These are phyloP conservation scores for Muscidifurax raptorellus DNA, from an alignment of 1,140 invertebrate genomes.

Conservation along the genomic window DNA sequence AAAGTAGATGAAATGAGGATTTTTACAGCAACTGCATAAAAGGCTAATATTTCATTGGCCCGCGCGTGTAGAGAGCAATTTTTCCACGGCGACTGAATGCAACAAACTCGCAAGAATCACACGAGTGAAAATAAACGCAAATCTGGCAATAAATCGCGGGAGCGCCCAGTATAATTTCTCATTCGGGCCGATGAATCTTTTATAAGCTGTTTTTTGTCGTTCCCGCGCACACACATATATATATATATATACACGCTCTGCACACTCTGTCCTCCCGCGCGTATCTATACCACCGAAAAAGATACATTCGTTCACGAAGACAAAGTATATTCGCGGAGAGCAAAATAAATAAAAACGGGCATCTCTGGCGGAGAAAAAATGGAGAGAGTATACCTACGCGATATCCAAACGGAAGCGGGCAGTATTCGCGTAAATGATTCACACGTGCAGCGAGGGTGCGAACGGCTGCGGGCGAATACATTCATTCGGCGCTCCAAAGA, in stretches of 20 bases:
- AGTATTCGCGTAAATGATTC: conserved; percentile 56
- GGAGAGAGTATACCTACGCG: neutral
- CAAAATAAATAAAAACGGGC: conserved; percentile 16
- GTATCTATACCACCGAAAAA: neutral
- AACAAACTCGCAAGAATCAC: neutral
- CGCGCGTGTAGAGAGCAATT: neutral
- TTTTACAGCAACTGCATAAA: neutral
- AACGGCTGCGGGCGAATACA: conserved; percentile 55
- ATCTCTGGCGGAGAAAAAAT: neutral
- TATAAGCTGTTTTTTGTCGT: conserved; percentile 28
- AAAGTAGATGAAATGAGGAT: neutral
- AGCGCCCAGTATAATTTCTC: conserved; percentile 9
- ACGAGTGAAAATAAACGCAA: conserved; percentile 23
- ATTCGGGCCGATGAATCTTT: conserved; percentile 30
- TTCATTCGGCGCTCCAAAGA: conserved; percentile 50
- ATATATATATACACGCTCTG: neutral
- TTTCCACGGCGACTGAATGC: neutral
- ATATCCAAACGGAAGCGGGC: conserved; percentile 46
- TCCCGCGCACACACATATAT: too few species aligned
- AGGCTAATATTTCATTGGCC: neutral
- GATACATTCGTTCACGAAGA: neutral
- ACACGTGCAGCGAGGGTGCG: conserved; percentile 11
- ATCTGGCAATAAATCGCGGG: conserved; percentile 23
- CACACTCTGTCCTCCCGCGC: neutral
- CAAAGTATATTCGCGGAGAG: neutral